phyloP scores from a whole-genome alignment of 2,797 vertebrate genomes.

The Pseudomugil tenellus region DNA sequence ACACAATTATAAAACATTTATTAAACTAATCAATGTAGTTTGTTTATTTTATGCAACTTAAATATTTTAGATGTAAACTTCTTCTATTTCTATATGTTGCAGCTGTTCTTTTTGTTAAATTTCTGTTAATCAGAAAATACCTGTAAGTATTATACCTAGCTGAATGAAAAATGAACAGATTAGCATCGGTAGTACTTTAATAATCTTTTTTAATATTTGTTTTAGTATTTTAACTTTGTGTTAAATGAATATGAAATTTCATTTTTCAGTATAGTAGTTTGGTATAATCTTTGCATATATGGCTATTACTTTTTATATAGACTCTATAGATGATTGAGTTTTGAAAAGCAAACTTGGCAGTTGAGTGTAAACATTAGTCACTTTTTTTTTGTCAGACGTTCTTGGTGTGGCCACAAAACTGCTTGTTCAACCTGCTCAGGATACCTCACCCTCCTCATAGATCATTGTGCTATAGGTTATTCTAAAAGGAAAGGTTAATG shows the following conservation, averaged over 20 bases:
- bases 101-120: background rate
- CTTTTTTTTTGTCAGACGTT: background rate
- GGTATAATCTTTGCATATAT: too few species aligned
- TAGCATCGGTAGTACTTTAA: too few species aligned
- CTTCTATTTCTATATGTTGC: background rate
- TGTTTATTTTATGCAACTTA: background rate
- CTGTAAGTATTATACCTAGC: background rate
- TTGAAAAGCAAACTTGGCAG: slow-evolving; percentile 13
- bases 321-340: slow-evolving; percentile 4
- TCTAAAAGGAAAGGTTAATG: background rate
- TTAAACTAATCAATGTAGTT: background rate
- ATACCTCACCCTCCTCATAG: background rate
- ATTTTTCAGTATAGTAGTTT: too few species aligned
- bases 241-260: too few species aligned
- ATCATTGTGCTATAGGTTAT: background rate
- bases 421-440: slow-evolving; percentile 19
- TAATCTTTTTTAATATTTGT: too few species aligned
- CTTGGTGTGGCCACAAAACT: background rate
- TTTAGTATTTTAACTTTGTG: too few species aligned
- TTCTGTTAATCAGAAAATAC: background rate
- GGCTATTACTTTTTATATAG: too few species aligned
- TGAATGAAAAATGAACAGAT: too few species aligned
- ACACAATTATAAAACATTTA: too few species aligned
- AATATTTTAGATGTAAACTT: background rate
- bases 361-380: slow-evolving; percentile 2